These are phyloP conservation scores for Clostera curtula DNA, from an alignment of 2,888 invertebrate species.

Conservation along the genomic window DNA sequence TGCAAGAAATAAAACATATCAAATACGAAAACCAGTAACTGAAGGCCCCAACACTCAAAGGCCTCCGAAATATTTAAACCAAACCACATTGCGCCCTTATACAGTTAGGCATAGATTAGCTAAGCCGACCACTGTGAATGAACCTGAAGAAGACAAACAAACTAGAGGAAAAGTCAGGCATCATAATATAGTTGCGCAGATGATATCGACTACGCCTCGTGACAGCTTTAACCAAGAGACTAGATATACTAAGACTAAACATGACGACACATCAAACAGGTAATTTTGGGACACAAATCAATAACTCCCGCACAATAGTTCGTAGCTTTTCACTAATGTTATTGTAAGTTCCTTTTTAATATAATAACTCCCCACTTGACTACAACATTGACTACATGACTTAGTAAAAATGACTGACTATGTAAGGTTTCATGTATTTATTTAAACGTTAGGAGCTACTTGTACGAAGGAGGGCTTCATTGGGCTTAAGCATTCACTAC, in stretches of 20 bases:
- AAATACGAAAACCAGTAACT: conserved; percentile 42
- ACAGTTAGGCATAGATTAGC: conserved; percentile 70
- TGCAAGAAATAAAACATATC: conserved; percentile 43
- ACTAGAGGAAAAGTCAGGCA: conserved; percentile 60
- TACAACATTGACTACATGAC: too few species aligned
- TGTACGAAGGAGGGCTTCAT: too few species aligned
- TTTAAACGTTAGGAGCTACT: too few species aligned
- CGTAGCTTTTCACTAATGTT: too few species aligned
- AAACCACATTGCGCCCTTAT: conserved; percentile 68
- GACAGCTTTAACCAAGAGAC: conserved; percentile 69
- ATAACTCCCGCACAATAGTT: conserved; percentile 23
- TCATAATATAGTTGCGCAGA: conserved; percentile 60
- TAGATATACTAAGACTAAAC: conserved; percentile 62
- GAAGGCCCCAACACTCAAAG: conserved; percentile 51
- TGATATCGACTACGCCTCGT: conserved; percentile 56
- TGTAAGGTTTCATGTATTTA: too few species aligned
- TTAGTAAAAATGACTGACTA: too few species aligned
- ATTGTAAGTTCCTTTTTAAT: too few species aligned
- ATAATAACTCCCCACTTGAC: too few species aligned
- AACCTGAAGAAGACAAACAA: conserved; percentile 52
- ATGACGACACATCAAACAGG: conserved; percentile 72
- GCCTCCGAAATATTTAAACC: conserved; percentile 66
- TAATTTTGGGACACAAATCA: conserved; percentile 33
- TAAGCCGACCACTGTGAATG: conserved; percentile 56
- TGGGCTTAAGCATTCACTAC: too few species aligned